Percentiles rank a stretch among this genome's conserved stretches.
Conservation (phyloP, 30 jellyfish, hydroid and myxozoan genomes). For the Aurelia coerulea region DNA sequence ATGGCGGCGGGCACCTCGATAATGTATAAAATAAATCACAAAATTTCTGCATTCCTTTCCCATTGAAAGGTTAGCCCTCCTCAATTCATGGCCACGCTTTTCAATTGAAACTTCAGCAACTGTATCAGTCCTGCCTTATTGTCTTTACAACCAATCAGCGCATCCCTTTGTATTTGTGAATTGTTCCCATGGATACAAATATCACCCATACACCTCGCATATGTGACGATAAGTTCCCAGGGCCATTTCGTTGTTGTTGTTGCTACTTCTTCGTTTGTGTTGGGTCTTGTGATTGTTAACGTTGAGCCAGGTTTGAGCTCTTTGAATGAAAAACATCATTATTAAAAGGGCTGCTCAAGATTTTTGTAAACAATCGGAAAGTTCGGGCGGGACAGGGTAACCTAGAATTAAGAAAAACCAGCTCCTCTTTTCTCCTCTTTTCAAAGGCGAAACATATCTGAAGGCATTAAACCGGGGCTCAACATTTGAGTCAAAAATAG, state of each 20-base stretch:
- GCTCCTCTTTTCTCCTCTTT: too few species aligned
- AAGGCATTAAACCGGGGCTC: too few species aligned
- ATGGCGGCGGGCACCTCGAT: too few species aligned
- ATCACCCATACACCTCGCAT: constrained; percentile 55
- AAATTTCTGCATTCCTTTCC: too few species aligned
- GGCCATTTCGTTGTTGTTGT: constrained; percentile 54
- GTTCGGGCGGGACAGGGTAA: too few species aligned
- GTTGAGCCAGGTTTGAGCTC: neutral
- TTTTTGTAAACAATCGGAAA: too few species aligned
- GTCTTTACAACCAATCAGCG: constrained; percentile 41
- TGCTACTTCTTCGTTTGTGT: constrained; percentile 19
- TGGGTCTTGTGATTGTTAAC: constrained; percentile 49
- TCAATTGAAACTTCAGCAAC: constrained; percentile 40
- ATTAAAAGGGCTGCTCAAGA: neutral
- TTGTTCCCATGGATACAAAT: constrained; percentile 46
- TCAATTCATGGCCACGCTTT: too few species aligned
- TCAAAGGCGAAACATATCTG: too few species aligned
- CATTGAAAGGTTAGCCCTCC: too few species aligned
- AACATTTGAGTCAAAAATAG: too few species aligned
- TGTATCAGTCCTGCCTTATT: constrained; percentile 49
- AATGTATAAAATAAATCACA: too few species aligned
- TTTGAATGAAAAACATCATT: neutral
- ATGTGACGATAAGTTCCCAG: constrained; percentile 57
- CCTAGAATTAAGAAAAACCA: too few species aligned
- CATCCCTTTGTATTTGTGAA: constrained; percentile 46